Base-by-base conservation (phyloP, 1,140 invertebrate genomes). In the Papilio glaucus region DNA sequence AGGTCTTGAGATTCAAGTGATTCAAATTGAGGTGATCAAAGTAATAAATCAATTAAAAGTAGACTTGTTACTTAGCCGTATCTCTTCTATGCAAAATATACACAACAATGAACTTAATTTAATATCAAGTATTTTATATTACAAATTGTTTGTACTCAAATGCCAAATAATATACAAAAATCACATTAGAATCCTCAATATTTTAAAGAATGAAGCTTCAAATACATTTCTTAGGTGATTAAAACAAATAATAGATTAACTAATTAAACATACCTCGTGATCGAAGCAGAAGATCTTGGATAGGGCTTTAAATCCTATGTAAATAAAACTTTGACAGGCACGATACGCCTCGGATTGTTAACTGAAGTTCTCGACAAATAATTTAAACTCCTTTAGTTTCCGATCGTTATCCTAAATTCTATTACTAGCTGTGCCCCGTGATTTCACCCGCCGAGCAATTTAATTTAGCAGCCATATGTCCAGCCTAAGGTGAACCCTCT, bases 271-370 rank as follows among this genome's bases (percentile, higher is more conserved):
- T n/a, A 6, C 42, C 21, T 9, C 18, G 45, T 49, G 42, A 45
- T 49, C 18, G n/a, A 18, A 45, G 21, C 7, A 49, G 13, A 49
- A 49, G 45, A 18, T 49, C 0, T 2, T 49, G 15, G 45, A 49
- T 49, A 7, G 5, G 8, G 45, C 15, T n/a, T 2, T 49, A 21
- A 49, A 49, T 49, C 45, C 45, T 49, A 2, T 49, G 45, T 49
- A 49, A 21, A 49, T 49, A 49, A 18, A 49, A 49, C 45, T 49
- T 49, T 49, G 45, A 49, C 41, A 1, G 45, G 7, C 45, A 49
- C 45, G 45, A n/a, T 49, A 49, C 21, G 18, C 42, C n/a, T 49
- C 45, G 15, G 18, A 49, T 21, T 0, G 45, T 49, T 49, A 49
- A 21, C 10, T 49, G 15, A 49, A 45, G 45, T 49, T 49, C 13